phyloP scores from a whole-genome alignment of 2,888 invertebrate species.

The Pyralis farinalis region DNA sequence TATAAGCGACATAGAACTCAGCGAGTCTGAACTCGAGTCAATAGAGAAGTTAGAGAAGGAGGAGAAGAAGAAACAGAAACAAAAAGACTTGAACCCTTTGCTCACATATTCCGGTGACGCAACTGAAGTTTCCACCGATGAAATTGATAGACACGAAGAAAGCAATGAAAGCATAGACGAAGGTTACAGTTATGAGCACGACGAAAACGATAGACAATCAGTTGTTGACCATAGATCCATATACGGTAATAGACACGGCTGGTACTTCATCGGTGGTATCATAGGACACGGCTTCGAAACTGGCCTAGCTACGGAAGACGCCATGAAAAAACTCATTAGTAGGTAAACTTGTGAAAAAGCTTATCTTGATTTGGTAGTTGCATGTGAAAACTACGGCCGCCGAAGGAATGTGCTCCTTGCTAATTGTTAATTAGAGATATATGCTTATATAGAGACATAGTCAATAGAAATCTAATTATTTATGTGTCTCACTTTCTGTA shows the following conservation, averaged over 20 bases:
- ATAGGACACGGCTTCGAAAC: conserved; percentile 85
- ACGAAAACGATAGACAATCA: conserved; percentile 80
- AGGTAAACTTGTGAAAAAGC: conserved; percentile 82
- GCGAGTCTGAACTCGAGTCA: conserved; percentile 82
- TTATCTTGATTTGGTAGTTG: conserved; percentile 37
- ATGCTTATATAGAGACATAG: no score
- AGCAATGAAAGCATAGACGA: conserved; percentile 48
- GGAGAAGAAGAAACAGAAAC: conserved; percentile 64
- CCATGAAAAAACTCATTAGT: conserved; percentile 90
- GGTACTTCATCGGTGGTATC: conserved; percentile 92
- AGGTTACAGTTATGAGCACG: conserved; percentile 64
- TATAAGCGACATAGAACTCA: conserved; percentile 83
- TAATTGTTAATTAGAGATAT: no score
- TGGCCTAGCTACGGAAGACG: conserved; percentile 84
- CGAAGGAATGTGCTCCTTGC: no score
- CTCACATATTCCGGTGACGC: conserved; percentile 56
- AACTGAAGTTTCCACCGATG: conserved; percentile 35
- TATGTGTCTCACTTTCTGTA: no score
- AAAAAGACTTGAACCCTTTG: conserved; percentile 64
- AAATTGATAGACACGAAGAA: conserved; percentile 43
- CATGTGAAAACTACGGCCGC: conserved; percentile 9
- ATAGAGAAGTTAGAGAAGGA: conserved; percentile 77
- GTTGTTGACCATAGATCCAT: conserved; percentile 83
- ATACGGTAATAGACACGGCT: conserved; percentile 87
- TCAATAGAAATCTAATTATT: no score